Evolutionary conservation across 2,797 vertebrate species (phyloP), one percentile per base, ranked within the genome.

Genomic region (Hybognathus amarus): DNA sequence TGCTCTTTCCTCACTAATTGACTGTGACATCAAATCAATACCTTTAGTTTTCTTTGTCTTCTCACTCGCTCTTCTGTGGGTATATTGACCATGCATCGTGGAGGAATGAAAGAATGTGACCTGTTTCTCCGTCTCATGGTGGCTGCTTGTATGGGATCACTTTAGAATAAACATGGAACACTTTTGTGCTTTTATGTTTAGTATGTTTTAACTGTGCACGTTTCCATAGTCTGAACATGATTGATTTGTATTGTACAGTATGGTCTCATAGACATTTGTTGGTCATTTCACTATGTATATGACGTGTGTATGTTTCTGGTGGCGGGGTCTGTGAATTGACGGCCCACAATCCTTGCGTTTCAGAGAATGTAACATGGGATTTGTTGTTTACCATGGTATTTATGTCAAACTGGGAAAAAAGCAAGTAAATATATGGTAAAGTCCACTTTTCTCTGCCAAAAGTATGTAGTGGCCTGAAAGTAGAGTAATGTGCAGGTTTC

Each of bases 21-120:
- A 87, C 54, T 82, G 75, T 92, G 93, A 93, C 94, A 94, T 87
- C 81, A 90, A 93, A 94, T 95, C 93, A 92, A 93, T 94, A 88
- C 84, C 88, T 92, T 90, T 86, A 82, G 91, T 89, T 91, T 90
- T 89, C 90, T 87, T 81, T 81, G 87, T 90, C 67, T 86, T 80
- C 87, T 81, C 47, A 56, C 79, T 66, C 67, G 42, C 38, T 87
- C 75, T 81, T 89, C 88, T 91, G 83, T 5, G 59, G 75, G 83
- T 74, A 82, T 86, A 89, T 89, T 82, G 89, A 88, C 79, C 59
- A 11, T 45, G 61, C 64, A 4, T 64, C 22, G 82, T 50, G 42
- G 79, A 87, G 83, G 82, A 83, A 88, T 89, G 80, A 81, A 89
- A 89, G 87, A 85, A 89, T 87, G 87, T 80, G 73, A 77, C 77